These are phyloP conservation scores for Caenorhabditis plicata DNA, from an alignment of 2,888 invertebrate genomes.

Conservation along the genomic window DNA sequence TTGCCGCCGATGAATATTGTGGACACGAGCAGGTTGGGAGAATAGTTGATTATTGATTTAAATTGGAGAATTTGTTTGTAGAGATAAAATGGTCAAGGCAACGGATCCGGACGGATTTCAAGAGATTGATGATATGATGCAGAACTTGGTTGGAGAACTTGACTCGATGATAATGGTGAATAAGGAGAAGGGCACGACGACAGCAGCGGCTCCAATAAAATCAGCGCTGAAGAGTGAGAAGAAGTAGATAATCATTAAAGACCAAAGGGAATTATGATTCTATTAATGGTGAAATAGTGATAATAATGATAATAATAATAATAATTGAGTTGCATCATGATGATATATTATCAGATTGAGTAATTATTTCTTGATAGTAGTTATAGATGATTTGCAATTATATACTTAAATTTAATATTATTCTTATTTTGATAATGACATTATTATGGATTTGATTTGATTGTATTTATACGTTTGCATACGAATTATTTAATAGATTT, in stretches of 20 bases:
- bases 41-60: neutral
- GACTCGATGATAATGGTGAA: neutral
- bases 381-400: too few relatives aligned
- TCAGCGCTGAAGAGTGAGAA: neutral
- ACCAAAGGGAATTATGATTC: neutral
- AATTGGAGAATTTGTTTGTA: too few relatives aligned
- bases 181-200: neutral
- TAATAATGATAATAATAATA: too few relatives aligned
- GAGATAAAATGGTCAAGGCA: too few relatives aligned
- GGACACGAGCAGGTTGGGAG: neutral
- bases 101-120: neutral
- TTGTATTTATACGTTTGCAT: too few relatives aligned
- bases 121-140: slow-evolving; percentile 4
- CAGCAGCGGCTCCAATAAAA: too few relatives aligned
- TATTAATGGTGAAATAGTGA: neutral
- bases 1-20: neutral
- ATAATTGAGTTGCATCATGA: too few relatives aligned
- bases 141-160: slow-evolving; percentile 1
- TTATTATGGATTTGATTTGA: too few relatives aligned
- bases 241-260: neutral
- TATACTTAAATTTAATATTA: too few relatives aligned
- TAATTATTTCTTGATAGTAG: too few relatives aligned
- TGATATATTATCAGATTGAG: too few relatives aligned
- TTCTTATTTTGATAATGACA: too few relatives aligned
- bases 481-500: neutral